Evolutionary conservation across 2,113 vertebrate species (phyloP).

Genomic region (Nematolebias whitei): DNA sequence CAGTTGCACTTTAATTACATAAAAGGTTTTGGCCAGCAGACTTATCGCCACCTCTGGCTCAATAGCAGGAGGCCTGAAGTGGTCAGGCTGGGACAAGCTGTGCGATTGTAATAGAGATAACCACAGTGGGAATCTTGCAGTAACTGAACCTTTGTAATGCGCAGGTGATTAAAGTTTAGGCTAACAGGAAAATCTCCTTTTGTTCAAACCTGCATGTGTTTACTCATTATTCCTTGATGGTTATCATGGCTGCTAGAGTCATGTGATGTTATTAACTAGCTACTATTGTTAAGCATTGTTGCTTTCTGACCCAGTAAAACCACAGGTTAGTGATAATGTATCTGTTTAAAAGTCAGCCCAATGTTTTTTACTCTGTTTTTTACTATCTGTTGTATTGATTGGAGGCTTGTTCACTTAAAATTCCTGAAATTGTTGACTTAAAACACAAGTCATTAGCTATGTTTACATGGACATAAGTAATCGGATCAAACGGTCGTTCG

Average conservation of each 20-base stretch:
- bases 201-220: background rate
- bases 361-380: background rate
- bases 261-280: background rate
- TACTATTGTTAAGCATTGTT: background rate
- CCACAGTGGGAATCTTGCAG: conserved; percentile 14
- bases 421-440: background rate
- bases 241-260: background rate
- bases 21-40: conserved; percentile 53
- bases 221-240: background rate
- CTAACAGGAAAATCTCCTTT: background rate
- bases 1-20: conserved; percentile 69
- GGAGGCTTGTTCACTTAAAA: background rate
- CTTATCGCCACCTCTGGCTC: conserved; percentile 55
- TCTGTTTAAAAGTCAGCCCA: background rate
- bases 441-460: too few relatives aligned
- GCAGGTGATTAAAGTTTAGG: conserved; percentile 23
- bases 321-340: background rate
- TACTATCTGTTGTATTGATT: background rate
- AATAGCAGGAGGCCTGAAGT: conserved; percentile 45
- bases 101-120: conserved; percentile 46
- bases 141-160: conserved; percentile 12
- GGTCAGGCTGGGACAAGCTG: conserved; percentile 33
- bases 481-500: too few relatives aligned
- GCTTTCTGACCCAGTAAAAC: background rate
- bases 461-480: too few relatives aligned